Conservation (phyloP, 2,888 invertebrate genomes). For the Pinctada fucata region DNA sequence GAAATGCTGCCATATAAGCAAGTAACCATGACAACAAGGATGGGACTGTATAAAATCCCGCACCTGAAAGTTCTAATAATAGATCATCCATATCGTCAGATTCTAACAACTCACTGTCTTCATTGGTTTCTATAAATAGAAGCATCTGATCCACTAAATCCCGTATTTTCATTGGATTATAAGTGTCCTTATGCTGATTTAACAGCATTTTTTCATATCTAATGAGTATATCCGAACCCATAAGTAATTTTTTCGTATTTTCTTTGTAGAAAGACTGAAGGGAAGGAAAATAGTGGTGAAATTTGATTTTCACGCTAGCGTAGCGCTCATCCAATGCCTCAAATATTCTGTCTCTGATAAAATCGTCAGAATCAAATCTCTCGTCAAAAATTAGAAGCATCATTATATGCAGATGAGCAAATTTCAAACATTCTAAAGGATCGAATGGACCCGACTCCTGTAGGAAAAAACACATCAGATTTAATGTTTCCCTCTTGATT, state of each 20-base stretch:
- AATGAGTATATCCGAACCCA: conserved; percentile 50
- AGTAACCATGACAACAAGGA: conserved; percentile 62
- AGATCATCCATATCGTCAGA: conserved; percentile 61
- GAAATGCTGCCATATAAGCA: conserved; percentile 61
- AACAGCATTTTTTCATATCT: conserved; percentile 58
- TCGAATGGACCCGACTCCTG: conserved; percentile 50
- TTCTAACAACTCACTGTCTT: conserved; percentile 57
- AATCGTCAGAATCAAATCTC: conserved; percentile 54
- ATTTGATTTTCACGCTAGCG: conserved; percentile 26
- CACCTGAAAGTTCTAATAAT: conserved; percentile 58
- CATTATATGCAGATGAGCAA: conserved; percentile 61
- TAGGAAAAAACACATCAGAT: conserved; percentile 49
- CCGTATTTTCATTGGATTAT: conserved; percentile 55
- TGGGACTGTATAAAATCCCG: conserved; percentile 57
- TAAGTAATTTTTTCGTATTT: conserved; percentile 41
- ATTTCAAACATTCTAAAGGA: conserved; percentile 50
- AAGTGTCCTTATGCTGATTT: conserved; percentile 68
- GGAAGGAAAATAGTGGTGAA: conserved; percentile 47
- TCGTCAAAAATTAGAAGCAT: conserved; percentile 60
- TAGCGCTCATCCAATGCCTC: conserved; percentile 26
- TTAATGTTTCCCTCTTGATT: conserved; percentile 55
- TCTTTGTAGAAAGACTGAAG: conserved; percentile 39
- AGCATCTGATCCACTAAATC: conserved; percentile 66
- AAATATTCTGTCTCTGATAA: conserved; percentile 55
- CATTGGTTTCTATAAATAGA: conserved; percentile 61